Conservation (phyloP, 2,888 invertebrate genomes). For the Tanypteryx hageni region DNA sequence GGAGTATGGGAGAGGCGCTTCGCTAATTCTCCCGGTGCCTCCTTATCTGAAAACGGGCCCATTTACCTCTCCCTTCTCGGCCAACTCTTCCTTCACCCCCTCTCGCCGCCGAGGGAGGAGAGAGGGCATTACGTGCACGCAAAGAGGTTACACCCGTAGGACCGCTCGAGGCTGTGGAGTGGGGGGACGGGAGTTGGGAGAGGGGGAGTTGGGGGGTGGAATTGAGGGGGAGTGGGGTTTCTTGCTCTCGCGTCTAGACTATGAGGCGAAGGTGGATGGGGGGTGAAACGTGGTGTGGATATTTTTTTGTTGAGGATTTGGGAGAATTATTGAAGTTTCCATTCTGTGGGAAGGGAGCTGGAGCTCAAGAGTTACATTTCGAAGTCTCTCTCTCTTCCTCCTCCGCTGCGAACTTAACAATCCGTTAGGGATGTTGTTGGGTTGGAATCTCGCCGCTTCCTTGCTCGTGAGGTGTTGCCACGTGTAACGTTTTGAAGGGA, state of each 20-base stretch:
- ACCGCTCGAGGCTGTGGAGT: background rate
- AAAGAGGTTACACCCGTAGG: background rate
- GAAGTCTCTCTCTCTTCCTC: background rate
- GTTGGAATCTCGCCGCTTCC: too few relatives aligned
- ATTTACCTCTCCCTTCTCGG: background rate
- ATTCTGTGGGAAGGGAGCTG: background rate
- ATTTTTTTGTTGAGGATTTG: background rate
- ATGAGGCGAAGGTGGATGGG: background rate
- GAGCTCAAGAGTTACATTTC: background rate
- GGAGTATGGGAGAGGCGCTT: background rate
- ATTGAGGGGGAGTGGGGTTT: background rate
- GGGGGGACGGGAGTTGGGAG: too few relatives aligned
- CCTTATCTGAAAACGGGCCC: slow-evolving; percentile 36
- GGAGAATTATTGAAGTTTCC: background rate
- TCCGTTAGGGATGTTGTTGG: background rate
- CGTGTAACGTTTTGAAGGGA: too few relatives aligned
- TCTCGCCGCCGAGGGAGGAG: background rate
- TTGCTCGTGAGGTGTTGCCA: too few relatives aligned
- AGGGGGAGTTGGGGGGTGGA: too few relatives aligned
- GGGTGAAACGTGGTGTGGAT: background rate
- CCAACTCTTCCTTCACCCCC: background rate
- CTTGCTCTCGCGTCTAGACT: background rate
- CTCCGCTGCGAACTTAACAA: background rate
- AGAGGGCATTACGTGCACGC: slow-evolving; percentile 47
- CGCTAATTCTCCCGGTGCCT: slow-evolving; percentile 30